Base-by-base conservation (phyloP, 2,888 invertebrate species). In the Platycheirus albimanus region DNA sequence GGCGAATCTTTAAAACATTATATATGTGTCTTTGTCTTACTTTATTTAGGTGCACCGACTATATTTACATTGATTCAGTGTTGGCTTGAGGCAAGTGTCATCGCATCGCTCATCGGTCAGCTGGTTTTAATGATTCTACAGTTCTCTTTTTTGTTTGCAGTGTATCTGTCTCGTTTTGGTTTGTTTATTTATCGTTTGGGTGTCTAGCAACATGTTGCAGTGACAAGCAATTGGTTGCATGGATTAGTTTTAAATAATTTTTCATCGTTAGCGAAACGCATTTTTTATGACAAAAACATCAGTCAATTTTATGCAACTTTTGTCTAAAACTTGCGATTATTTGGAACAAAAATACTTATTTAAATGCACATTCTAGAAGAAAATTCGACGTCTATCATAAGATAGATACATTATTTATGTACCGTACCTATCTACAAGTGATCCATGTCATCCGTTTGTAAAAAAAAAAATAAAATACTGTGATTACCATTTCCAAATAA, bases 71-170 rank as follows among this genome's bases (percentile, higher is more conserved):
- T 30, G 13, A 15, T 45, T 52, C 56, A 47, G 20, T 45, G 45
- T 69, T 54, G 69, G 24, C 43, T 49, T 52, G 24, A 36, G 43
- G 69, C 58, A 71, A 81, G 66, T 81, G 70, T 81, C 75, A 75
- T 71, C 71, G 69, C n/a, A n/a, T n/a, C n/a, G n/a, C n/a, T 80
- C 75, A 70, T 71, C 71, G 41, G 71, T 81, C 81, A 81, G 81
- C 81, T 81, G 81, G 66, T 81, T 58, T 69, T 45, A 38, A 45
- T 54, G 1, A 7, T 43, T 36, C 8, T 36, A n/a, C 52, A 13
- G 43, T 33, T 15, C 8, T 28, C 17, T 19, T 54, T 72, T 43
- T 71, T 33, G 47, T 17, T 13, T 20, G 0, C 0, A 4, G 13
- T 69, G 15, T 17, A 17, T 41, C 10, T 61, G 66, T 76, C 77